Conservation (phyloP, 2,113 vertebrate species). For the Aythya baeri region DNA sequence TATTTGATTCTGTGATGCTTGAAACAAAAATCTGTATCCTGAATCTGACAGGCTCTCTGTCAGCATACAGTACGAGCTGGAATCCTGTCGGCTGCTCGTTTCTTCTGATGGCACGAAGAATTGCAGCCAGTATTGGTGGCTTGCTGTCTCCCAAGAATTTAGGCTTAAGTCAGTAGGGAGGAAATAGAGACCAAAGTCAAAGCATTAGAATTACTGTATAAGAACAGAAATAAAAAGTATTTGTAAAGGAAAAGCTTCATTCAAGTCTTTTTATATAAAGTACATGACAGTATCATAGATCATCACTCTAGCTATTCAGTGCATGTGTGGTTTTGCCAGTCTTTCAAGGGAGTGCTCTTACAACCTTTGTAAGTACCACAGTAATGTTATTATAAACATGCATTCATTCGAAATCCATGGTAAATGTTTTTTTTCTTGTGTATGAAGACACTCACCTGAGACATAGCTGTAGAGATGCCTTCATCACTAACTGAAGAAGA, state of each 20-base stretch:
- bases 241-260: neutral
- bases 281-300: neutral
- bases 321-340: neutral
- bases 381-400: neutral
- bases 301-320: accelerated
- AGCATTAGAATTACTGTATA: neutral
- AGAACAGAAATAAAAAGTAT: neutral
- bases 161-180: conserved; percentile 60
- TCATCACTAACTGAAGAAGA: conserved; percentile 24
- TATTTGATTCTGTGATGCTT: conserved; percentile 68
- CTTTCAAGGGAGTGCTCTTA: neutral
- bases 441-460: conserved; percentile 15
- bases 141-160: conserved; percentile 72
- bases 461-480: neutral
- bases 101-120: conserved; percentile 77
- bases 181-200: neutral
- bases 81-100: conserved; percentile 69
- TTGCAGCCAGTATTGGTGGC: conserved; percentile 71
- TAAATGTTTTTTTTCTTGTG: neutral
- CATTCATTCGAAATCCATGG: neutral
- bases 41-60: conserved; percentile 41
- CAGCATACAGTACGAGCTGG: conserved; percentile 75
- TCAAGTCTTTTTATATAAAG: neutral
- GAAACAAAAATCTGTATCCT: conserved; percentile 81
- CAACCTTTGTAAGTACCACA: neutral